A percentile compares a stretch with the other conserved stretches of the same genome.
Evolutionary conservation across 2,113 vertebrate species (phyloP).

Genomic region (Hystrix brachyura): DNA sequence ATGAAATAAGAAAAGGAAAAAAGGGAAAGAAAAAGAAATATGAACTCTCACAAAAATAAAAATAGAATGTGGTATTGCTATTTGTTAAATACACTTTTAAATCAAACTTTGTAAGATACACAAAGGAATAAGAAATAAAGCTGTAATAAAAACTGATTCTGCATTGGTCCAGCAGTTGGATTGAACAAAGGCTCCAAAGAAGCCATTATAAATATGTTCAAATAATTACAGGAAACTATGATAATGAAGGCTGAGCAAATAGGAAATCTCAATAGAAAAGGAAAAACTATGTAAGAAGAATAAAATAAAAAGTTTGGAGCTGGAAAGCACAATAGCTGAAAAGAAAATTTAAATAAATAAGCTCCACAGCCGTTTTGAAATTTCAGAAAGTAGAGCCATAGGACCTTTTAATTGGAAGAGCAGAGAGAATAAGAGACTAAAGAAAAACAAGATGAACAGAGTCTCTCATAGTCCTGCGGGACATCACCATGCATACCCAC

Average conservation of each 20-base stretch:
- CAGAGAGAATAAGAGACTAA: background rate
- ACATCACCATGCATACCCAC: background rate
- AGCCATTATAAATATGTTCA: background rate
- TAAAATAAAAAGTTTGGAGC: background rate
- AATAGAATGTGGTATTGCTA: background rate
- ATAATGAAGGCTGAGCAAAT: background rate
- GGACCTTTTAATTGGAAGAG: background rate
- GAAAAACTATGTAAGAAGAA: background rate
- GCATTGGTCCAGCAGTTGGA: background rate
- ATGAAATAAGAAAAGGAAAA: background rate
- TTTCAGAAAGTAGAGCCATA: background rate
- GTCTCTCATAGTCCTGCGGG: background rate
- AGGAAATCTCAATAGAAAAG: background rate
- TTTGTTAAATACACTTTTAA: background rate
- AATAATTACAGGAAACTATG: background rate
- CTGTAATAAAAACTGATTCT: background rate
- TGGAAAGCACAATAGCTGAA: background rate
- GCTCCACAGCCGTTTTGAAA: background rate
- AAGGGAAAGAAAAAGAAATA: background rate
- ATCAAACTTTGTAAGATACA: background rate
- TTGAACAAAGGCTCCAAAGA: background rate
- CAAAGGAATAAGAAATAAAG: background rate
- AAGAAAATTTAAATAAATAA: background rate
- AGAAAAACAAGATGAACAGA: background rate
- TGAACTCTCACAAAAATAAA: background rate